Conservation (phyloP, 1,140 invertebrate genomes). For the Chelonus insularis region DNA sequence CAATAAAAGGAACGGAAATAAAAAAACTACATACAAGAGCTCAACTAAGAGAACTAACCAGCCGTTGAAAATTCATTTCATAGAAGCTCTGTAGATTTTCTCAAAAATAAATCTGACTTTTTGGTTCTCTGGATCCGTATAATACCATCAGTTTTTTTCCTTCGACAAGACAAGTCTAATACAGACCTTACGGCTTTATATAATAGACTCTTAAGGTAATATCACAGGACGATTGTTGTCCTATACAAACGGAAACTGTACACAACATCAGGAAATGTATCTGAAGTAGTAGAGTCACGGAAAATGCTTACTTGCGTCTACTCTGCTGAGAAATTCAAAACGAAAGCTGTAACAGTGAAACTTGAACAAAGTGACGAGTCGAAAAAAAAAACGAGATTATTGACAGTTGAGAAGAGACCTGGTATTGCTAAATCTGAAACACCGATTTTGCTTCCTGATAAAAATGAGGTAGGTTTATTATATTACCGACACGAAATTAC, state of each 20-base stretch:
- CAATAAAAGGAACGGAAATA: not conserved
- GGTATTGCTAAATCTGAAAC: slow-evolving; percentile 18
- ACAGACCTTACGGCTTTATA: no score
- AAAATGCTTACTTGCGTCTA: slow-evolving; percentile 59
- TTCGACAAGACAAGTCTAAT: no score
- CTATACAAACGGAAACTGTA: no score
- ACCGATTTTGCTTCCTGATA: slow-evolving; percentile 14
- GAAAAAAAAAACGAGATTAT: slow-evolving; percentile 46
- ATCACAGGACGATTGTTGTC: no score
- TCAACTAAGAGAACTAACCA: not conserved
- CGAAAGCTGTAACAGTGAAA: slow-evolving; percentile 51
- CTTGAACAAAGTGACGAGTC: slow-evolving; percentile 44
- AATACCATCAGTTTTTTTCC: no score
- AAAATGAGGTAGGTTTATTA: slow-evolving; percentile 33
- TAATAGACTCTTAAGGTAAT: no score
- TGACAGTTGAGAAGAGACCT: slow-evolving; percentile 47
- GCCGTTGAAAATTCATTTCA: not conserved
- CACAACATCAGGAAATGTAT: slow-evolving; percentile 12
- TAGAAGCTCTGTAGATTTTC: not conserved
- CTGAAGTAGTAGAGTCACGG: not conserved
- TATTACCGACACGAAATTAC: no score
- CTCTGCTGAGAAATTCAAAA: slow-evolving; percentile 54
- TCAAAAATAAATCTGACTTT: not conserved
- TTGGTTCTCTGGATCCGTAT: not conserved
- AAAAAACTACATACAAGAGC: not conserved